These are phyloP conservation scores for Hirundo rustica DNA, from an alignment of 2,797 vertebrate species.

Conservation along the genomic window DNA sequence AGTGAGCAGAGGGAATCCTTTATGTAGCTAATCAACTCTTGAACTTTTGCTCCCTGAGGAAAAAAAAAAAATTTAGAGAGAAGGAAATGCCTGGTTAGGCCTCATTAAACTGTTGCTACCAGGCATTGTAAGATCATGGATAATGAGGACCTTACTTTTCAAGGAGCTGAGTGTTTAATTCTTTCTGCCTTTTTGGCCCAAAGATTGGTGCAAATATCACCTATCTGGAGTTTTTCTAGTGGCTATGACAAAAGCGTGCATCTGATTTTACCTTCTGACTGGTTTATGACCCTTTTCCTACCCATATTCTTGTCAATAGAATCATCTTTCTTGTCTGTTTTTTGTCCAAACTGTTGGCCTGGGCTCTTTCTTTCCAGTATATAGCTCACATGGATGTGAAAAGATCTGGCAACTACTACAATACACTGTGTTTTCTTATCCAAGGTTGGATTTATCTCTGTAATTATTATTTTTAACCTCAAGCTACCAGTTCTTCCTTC, in stretches of 20 bases:
- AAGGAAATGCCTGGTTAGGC: neutral
- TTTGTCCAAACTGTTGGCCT: neutral
- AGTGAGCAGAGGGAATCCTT: neutral
- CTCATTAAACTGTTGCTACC: neutral
- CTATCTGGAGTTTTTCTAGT: neutral
- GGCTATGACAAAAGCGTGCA: fast-evolving
- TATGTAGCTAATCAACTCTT: neutral
- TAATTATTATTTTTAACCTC: neutral
- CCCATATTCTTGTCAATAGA: neutral
- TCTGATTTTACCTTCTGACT: neutral
- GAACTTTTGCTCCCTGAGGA: neutral
- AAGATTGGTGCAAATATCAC: neutral
- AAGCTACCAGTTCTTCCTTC: neutral
- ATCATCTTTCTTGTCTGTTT: neutral
- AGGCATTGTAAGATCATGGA: neutral
- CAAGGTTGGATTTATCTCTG: neutral
- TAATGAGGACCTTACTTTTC: neutral
- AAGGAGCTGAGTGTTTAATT: neutral
- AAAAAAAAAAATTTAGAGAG: neutral
- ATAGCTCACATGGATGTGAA: neutral
- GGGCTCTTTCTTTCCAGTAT: neutral
- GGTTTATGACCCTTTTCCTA: neutral
- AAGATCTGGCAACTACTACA: neutral
- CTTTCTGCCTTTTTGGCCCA: neutral
- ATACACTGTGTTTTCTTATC: neutral